These are phyloP conservation scores for Parnassius apollo DNA, from an alignment of 2,888 invertebrate genomes.

Conservation along the genomic window DNA sequence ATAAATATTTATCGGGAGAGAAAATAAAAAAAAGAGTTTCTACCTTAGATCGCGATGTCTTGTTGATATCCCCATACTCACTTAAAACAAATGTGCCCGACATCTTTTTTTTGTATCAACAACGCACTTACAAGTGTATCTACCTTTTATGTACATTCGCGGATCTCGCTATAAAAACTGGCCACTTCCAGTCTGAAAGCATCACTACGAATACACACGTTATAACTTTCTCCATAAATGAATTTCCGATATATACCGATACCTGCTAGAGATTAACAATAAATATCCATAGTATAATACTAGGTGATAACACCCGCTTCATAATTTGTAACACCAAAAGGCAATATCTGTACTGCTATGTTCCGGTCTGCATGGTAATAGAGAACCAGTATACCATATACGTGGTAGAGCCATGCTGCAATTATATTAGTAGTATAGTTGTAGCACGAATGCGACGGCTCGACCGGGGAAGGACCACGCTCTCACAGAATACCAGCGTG, in stretches of 20 bases:
- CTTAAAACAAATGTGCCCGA: constrained; percentile 14
- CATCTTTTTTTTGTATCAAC: constrained; percentile 10
- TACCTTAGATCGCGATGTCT: background rate
- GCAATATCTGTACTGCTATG: no score
- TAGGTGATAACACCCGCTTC: background rate
- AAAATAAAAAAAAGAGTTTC: constrained; percentile 14
- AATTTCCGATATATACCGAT: constrained; percentile 10
- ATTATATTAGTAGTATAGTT: no score
- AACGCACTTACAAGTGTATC: constrained; percentile 1
- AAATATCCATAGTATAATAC: background rate
- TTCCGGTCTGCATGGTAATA: no score
- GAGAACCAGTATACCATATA: no score
- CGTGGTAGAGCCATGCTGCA: no score
- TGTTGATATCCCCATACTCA: constrained; percentile 5
- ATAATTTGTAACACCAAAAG: no score
- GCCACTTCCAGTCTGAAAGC: constrained; percentile 2
- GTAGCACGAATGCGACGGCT: no score
- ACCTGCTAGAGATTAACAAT: constrained; percentile 4
- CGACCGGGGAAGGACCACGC: no score
- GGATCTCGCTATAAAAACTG: constrained; percentile 18
- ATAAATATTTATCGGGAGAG: constrained; percentile 1
- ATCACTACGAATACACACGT: constrained; percentile 16
- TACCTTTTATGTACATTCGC: constrained; percentile 23
- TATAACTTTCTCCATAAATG: constrained; percentile 24
- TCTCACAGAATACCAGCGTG: no score